Evolutionary conservation across 92 coral and sea anemone genomes (phyloP).

Genomic region (Actinernus sp.): DNA sequence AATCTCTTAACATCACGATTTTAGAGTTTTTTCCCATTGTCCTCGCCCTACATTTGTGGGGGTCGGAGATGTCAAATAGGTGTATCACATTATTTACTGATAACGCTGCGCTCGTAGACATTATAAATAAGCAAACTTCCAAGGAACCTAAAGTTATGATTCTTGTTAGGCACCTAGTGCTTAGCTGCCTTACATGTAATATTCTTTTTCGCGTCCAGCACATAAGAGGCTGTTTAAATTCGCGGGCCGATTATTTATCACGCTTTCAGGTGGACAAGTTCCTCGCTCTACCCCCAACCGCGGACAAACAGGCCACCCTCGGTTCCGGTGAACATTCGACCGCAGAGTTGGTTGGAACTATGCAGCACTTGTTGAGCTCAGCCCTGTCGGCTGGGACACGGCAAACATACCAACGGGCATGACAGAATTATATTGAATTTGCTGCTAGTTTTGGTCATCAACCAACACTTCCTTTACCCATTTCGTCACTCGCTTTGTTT

Average conservation of each 20-base stretch:
- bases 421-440: conserved; percentile 4
- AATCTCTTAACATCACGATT: conserved; percentile 18
- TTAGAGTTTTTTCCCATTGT: conserved; percentile 43
- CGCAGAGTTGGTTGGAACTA: conserved; percentile 3
- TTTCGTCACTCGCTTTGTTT: neutral
- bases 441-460: neutral
- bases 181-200: neutral
- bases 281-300: conserved; percentile 3
- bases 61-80: conserved; percentile 4
- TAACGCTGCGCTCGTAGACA: conserved; percentile 11
- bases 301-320: conserved; percentile 19
- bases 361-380: conserved; percentile 4
- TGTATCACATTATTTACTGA: conserved; percentile 22
- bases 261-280: conserved; percentile 15
- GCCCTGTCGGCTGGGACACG: neutral
- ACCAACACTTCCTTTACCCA: neutral
- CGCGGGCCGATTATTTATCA: conserved; percentile 4
- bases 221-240: conserved; percentile 4
- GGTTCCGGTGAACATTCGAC: too few species aligned
- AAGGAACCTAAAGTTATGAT: neutral
- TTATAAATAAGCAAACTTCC: conserved; percentile 9
- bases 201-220: conserved; percentile 4
- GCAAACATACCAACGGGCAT: conserved; percentile 1
- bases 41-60: conserved; percentile 18
- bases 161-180: neutral